Percentiles rank a stretch among this genome's conserved stretches.
Evolutionary conservation across 2,797 vertebrate species (phyloP).

Genomic region (Neopelma chrysocephalum): DNA sequence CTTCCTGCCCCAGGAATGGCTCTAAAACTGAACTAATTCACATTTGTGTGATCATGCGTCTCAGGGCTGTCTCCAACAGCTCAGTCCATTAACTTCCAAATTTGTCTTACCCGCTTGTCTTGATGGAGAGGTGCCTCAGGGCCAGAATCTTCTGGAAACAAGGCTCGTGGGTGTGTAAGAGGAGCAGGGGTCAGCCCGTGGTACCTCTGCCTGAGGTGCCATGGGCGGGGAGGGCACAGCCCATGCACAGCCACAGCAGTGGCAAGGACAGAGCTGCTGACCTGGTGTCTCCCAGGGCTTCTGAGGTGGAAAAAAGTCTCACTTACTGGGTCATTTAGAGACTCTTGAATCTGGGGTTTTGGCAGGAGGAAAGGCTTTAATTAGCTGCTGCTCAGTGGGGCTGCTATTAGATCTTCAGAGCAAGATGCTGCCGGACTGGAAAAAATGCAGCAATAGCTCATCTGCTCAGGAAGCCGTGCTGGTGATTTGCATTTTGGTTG

Average conservation of each 20-base stretch:
- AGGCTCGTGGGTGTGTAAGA: not conserved
- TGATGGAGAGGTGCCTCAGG: not conserved
- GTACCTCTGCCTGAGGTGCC: not conserved
- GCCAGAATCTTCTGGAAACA: not conserved
- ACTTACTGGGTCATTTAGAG: conserved; percentile 38
- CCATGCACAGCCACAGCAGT: accelerated
- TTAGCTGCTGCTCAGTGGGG: conserved; percentile 47
- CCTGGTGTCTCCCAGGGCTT: not conserved
- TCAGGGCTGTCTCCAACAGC: not conserved
- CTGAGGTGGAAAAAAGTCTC: not conserved
- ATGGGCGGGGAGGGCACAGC: accelerated
- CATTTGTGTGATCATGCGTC: accelerated
- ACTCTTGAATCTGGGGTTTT: not conserved
- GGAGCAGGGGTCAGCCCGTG: accelerated
- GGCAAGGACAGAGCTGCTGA: not conserved
- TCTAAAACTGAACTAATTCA: not conserved
- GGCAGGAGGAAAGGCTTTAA: conserved; percentile 56
- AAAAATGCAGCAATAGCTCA: conserved; percentile 39
- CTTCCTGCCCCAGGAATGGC: not conserved
- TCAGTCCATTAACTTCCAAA: not conserved
- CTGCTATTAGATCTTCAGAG: conserved; percentile 51
- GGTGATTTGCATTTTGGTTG: conserved; percentile 43
- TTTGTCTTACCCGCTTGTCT: not conserved
- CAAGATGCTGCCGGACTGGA: conserved; percentile 50
- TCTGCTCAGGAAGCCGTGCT: conserved; percentile 40